These are phyloP conservation scores for Tribolium castaneum DNA, from an alignment of 1,140 invertebrate genomes.

Conservation along the genomic window DNA sequence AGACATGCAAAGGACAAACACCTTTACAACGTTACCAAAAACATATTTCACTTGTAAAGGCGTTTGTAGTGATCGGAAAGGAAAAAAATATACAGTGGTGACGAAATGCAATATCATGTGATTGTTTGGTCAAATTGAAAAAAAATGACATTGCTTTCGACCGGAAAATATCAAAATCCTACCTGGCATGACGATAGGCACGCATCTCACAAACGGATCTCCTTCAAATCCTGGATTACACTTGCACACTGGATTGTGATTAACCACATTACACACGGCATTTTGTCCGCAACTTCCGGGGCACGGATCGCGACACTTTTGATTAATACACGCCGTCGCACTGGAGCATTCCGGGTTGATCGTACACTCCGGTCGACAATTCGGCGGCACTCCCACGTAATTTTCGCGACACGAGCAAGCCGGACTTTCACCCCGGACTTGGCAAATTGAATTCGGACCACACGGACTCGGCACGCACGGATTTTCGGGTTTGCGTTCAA, in stretches of 20 bases:
- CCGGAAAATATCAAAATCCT: constrained; percentile 61
- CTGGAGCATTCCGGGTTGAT: constrained; percentile 85
- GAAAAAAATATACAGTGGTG: not conserved
- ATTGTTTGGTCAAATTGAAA: not conserved
- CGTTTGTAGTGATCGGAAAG: constrained; percentile 1
- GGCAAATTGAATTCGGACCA: constrained; percentile 83
- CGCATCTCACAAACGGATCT: constrained; percentile 84
- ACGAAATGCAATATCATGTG: not conserved
- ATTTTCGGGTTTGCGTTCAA: constrained; percentile 69
- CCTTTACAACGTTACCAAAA: not conserved
- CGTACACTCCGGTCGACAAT: constrained; percentile 84
- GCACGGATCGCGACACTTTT: constrained; percentile 86
- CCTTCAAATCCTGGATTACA: constrained; percentile 84
- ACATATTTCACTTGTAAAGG: not conserved
- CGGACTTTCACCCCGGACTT: constrained; percentile 75
- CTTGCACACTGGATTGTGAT: constrained; percentile 84
- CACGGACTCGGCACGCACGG: constrained; percentile 85
- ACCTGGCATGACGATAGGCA: constrained; percentile 67
- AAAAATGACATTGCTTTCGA: constrained; percentile 10
- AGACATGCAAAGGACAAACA: constrained; percentile 46
- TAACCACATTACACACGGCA: constrained; percentile 82
- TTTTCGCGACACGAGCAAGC: constrained; percentile 83
- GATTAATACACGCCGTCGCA: constrained; percentile 81
- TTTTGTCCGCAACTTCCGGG: constrained; percentile 87
- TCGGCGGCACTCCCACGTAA: constrained; percentile 82